phyloP scores from a whole-genome alignment of 2,888 invertebrate species.

The Luperina testacea region DNA sequence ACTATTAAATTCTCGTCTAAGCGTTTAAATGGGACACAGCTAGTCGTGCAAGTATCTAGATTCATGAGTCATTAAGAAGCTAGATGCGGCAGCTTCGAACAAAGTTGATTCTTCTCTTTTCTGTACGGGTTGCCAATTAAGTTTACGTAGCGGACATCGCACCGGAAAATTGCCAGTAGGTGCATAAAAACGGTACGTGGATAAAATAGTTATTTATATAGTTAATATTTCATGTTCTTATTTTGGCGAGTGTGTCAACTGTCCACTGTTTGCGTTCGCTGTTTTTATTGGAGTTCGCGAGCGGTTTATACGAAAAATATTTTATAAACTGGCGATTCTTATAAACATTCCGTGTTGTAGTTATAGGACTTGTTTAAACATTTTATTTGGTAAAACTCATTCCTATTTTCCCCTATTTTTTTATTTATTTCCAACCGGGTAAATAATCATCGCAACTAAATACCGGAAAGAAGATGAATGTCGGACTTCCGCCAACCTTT shows the following conservation, averaged over 20 bases:
- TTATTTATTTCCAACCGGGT: slow-evolving; percentile 11
- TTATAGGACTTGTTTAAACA: not conserved
- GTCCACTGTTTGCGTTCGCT: slow-evolving; percentile 24
- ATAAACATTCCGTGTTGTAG: slow-evolving; percentile 9
- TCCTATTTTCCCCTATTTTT: not conserved
- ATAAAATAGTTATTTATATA: slow-evolving; percentile 20
- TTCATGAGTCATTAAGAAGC: slow-evolving; percentile 60
- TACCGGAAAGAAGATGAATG: slow-evolving; percentile 1
- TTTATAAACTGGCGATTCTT: slow-evolving; percentile 2
- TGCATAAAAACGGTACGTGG: slow-evolving; percentile 20
- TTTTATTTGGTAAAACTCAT: not conserved
- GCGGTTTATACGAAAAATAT: slow-evolving; percentile 7
- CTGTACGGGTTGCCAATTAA: slow-evolving; percentile 47
- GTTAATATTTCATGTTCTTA: slow-evolving; percentile 22
- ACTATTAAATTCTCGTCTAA: slow-evolving; percentile 41
- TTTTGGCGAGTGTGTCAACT: slow-evolving; percentile 24
- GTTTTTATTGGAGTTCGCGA: slow-evolving; percentile 24
- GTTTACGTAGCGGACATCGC: slow-evolving; percentile 32
- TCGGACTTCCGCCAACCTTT: slow-evolving; percentile 14
- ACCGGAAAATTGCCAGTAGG: slow-evolving; percentile 15
- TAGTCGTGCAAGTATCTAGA: slow-evolving; percentile 45
- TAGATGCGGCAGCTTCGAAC: slow-evolving; percentile 51
- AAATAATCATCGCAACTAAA: slow-evolving; percentile 9
- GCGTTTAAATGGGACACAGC: slow-evolving; percentile 40
- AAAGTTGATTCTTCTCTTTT: slow-evolving; percentile 53